Evolutionary conservation across 2,888 invertebrate species (phyloP), one percentile per base, ranked within the genome.

Genomic region (Megalurothrips usitatus): DNA sequence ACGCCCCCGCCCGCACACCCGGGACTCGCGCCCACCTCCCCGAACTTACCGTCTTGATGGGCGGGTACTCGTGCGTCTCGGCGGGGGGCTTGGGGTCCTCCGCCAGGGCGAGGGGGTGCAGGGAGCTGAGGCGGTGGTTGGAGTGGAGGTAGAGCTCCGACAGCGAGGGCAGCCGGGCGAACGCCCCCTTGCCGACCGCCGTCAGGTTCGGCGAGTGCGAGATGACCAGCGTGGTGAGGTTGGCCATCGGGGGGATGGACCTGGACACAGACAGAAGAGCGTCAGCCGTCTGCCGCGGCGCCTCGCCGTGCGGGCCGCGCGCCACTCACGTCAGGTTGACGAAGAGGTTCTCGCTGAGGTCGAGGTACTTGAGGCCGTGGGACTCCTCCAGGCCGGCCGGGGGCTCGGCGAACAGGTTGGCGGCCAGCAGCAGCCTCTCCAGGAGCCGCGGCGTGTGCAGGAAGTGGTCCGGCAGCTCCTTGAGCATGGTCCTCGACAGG

Each of bases 331-430:
- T 87, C 23, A 95, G 84, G 81, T 89, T 87, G 3, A 86, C 86
- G 80, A 95, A 91, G 0, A 92, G 92, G 86, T 95, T 95, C 83
- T 92, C 91, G 84, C 94, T 92, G 34, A 95, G 86, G 81, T 90
- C 90, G 14, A 95, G 86, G 80, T 87, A 89, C 81, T 91, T 86
- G 80, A 95, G 86, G 83, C 89, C 89, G 81, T 89, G 89, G 0
- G 92, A 90, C 82, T 91, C 90, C 0, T 88, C 88, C 28, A 95
- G 85, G 49, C 91, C 91, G 11, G 87, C 86, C 0, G 94, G 94
- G 0, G 93, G 86, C 0, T 87, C 86, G 0, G 86, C 86, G 23
- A 94, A 90, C 47, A 89, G 85, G 86, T 94, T 94, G 83, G 91
- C 91, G 47, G 91, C 91, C 79, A 95, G 86, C 85, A 94, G 91